Percentiles rank a stretch among this genome's conserved stretches.
phyloP scores from a whole-genome alignment of 1,140 invertebrate species.

The Melitaea cinxia region DNA sequence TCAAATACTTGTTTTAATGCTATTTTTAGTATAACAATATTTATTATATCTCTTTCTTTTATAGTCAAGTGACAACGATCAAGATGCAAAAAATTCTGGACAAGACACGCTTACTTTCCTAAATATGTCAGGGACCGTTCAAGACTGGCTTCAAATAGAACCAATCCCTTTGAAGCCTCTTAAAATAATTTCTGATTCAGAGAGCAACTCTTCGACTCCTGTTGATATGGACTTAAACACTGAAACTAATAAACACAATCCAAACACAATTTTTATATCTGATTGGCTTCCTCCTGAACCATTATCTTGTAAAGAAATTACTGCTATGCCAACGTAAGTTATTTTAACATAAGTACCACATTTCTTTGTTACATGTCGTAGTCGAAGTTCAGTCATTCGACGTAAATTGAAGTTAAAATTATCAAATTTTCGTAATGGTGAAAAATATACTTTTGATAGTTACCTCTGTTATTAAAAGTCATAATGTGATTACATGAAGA shows the following conservation, averaged over 20 bases:
- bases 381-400: too few relatives aligned
- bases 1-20: background rate
- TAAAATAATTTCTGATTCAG: conserved; percentile 29
- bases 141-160: conserved; percentile 67
- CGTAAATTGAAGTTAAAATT: too few relatives aligned
- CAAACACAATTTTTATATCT: conserved; percentile 59
- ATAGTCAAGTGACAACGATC: conserved; percentile 23
- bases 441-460: too few relatives aligned
- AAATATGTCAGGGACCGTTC: conserved; percentile 62
- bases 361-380: too few relatives aligned
- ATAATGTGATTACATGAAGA: too few relatives aligned
- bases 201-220: conserved; percentile 38
- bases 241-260: conserved; percentile 22
- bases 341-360: too few relatives aligned
- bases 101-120: conserved; percentile 58
- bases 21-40: background rate
- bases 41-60: conserved; percentile 7
- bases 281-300: conserved; percentile 69
- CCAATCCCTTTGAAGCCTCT: conserved; percentile 51
- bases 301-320: conserved; percentile 71
- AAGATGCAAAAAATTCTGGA: conserved; percentile 10
- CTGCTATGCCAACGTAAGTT: conserved; percentile 70
- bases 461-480: too few relatives aligned
- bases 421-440: too few relatives aligned
- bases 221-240: conserved; percentile 17